These are phyloP conservation scores for Solen grandis DNA, from an alignment of 1,140 invertebrate species.

Conservation along the genomic window DNA sequence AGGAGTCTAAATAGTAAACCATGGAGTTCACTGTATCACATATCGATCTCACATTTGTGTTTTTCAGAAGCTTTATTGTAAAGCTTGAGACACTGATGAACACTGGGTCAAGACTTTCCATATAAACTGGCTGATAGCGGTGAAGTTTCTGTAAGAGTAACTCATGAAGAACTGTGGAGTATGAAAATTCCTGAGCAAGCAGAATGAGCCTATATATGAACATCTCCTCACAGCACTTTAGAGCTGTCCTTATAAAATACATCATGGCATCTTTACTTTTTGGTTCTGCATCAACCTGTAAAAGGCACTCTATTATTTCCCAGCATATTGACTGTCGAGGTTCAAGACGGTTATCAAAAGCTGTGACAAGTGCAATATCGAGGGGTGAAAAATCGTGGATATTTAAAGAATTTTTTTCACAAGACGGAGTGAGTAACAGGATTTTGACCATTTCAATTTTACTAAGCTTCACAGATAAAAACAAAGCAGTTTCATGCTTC, in stretches of 20 bases:
- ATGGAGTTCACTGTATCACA: constrained; percentile 59
- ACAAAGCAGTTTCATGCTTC: constrained; percentile 64
- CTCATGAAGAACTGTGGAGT: constrained; percentile 59
- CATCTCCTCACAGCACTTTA: constrained; percentile 61
- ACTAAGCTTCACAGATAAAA: constrained; percentile 65
- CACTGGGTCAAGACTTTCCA: constrained; percentile 55
- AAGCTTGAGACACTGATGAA: constrained; percentile 60
- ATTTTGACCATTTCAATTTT: constrained; percentile 62
- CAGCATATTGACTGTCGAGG: constrained; percentile 64
- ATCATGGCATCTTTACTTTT: constrained; percentile 68
- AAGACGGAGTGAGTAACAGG: constrained; percentile 53
- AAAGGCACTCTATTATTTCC: constrained; percentile 64
- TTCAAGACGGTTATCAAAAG: constrained; percentile 66
- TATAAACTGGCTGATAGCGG: constrained; percentile 66
- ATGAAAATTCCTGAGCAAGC: constrained; percentile 49
- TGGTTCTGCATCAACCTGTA: constrained; percentile 64
- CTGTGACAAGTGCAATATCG: constrained; percentile 65
- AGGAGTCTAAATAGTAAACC: constrained; percentile 66
- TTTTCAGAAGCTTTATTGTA: constrained; percentile 66
- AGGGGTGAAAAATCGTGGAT: constrained; percentile 65
- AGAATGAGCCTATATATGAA: constrained; percentile 63
- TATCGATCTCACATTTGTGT: constrained; percentile 39
- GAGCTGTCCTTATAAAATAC: constrained; percentile 68
- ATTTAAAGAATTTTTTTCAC: constrained; percentile 63
- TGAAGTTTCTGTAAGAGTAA: constrained; percentile 65